A percentile compares a stretch with the other conserved stretches of the same genome.
Conservation (phyloP, 1,140 invertebrate genomes). For the Epicauta chinensis region DNA sequence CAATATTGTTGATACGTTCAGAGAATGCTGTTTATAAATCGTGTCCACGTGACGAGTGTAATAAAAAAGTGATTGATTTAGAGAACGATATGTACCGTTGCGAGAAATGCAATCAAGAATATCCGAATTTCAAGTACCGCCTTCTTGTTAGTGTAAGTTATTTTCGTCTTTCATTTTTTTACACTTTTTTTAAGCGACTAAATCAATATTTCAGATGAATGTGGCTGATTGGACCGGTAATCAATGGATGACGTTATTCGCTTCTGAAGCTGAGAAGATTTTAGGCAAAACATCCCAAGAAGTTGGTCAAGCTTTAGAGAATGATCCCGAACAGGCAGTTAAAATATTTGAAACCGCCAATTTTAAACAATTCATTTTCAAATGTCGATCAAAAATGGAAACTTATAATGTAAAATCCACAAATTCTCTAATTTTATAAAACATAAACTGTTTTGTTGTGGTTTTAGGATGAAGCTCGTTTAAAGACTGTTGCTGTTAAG, state of each 20-base stretch:
- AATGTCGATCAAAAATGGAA: constrained; percentile 80
- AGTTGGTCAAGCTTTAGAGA: constrained; percentile 62
- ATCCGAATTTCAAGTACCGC: constrained; percentile 80
- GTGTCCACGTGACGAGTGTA: constrained; percentile 79
- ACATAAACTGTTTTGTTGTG: constrained; percentile 11
- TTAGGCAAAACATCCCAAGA: constrained; percentile 72
- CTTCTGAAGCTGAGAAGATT: constrained; percentile 76
- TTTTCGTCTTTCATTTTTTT: constrained; percentile 1
- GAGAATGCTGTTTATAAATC: constrained; percentile 87
- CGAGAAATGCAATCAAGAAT: constrained; percentile 88
- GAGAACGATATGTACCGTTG: constrained; percentile 85
- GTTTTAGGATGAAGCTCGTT: constrained; percentile 72
- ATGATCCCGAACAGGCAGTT: constrained; percentile 52
- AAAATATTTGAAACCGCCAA: constrained; percentile 64
- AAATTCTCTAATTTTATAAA: not conserved
- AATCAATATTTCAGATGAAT: constrained; percentile 51
- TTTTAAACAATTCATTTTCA: constrained; percentile 77
- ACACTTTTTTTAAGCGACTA: not conserved
- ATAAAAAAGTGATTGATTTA: constrained; percentile 89
- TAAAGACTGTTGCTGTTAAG: constrained; percentile 66
- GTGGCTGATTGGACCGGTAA: constrained; percentile 75
- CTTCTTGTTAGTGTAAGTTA: constrained; percentile 70
- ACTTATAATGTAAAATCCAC: constrained; percentile 68
- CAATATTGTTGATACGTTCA: constrained; percentile 59
- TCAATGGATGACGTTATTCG: constrained; percentile 87